A percentile compares a stretch with the other conserved stretches of the same genome.
Evolutionary conservation across 2,113 vertebrate genomes (phyloP).

Genomic region (Bungarus multicinctus): DNA sequence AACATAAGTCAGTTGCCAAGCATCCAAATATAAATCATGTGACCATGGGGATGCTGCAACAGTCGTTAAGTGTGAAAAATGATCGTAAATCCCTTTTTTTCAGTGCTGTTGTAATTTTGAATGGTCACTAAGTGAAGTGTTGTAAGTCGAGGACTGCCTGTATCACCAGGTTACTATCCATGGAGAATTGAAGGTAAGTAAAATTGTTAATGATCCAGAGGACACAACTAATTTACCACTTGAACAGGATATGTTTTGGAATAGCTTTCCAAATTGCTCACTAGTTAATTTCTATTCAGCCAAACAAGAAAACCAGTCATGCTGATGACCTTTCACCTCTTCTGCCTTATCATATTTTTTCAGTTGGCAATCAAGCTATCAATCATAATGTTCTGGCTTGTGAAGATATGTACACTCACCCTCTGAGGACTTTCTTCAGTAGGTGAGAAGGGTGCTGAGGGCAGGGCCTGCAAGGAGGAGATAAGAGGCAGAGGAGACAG

Average conservation of each 20-base stretch:
- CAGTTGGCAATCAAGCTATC: neutral
- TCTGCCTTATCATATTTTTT: neutral
- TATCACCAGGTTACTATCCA: neutral
- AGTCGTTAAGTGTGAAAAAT: too few relatives aligned
- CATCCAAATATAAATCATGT: too few relatives aligned
- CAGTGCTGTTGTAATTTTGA: too few relatives aligned
- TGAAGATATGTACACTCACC: neutral
- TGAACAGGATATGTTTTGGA: neutral
- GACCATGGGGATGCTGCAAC: too few relatives aligned
- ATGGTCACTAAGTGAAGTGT: too few relatives aligned
- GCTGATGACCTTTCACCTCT: neutral
- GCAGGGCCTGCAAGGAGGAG: neutral
- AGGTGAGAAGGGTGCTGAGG: neutral
- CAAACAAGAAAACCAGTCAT: neutral
- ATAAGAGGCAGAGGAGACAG: neutral
- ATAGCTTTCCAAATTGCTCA: neutral
- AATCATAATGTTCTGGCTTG: neutral
- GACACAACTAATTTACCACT: neutral
- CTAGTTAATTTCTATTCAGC: neutral
- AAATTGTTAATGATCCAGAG: neutral
- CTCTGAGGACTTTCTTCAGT: neutral
- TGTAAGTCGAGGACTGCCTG: too few relatives aligned
- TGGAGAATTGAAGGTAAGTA: neutral
- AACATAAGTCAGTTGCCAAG: too few relatives aligned
- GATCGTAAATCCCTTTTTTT: too few relatives aligned